Evolutionary conservation across 2,797 vertebrate species (phyloP), one percentile per base, ranked within the genome.

Genomic region (Pipistrellus pygmaeus): DNA sequence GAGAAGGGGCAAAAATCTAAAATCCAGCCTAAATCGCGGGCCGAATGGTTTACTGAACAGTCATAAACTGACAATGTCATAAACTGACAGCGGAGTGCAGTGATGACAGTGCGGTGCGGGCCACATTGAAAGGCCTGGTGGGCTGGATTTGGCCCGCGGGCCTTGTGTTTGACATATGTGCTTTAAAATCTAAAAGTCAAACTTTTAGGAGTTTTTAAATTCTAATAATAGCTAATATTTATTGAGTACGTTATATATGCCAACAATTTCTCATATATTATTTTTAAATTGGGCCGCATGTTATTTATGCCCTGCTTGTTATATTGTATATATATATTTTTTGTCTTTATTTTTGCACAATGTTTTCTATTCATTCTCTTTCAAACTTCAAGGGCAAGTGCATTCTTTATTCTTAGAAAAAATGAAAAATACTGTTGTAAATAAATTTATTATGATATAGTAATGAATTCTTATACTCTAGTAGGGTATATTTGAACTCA

Each of bases 281-380:
- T 87, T 91, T 96, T 57, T 92, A 75, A 72, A 5, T 8, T 69
- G 32, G 78, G 17, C 10, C 11, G 76, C 6, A 35, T 55, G 44
- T n/a, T 95, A 78, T 44, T 76, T 91, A 78, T 77, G 11, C 8
- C 9, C 48, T 7, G 13, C 2, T 94, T 89, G 6, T 75, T 92
- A 95, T 75, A 76, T 76, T 91, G 66, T 73, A 55, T 95, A 92
- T 84, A 53, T 96, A 41, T 41, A 41, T 41, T 1, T 41, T 1
- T 21, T 96, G 72, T 97, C 60, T 66, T 96, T 96, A 94, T 92
- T 53, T 94, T 93, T 73, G 60, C 41, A 92, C 85, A 88, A 89
- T 93, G 78, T 95, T 98, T 96, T 90, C 51, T 91, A 95, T 96
- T 91, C 75, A 95, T 96, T 97, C 98, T 93, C 93, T 95, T 93